Evolutionary conservation across 92 coral and sea anemone species (phyloP).

Genomic region (Chrysogorgia sp.): DNA sequence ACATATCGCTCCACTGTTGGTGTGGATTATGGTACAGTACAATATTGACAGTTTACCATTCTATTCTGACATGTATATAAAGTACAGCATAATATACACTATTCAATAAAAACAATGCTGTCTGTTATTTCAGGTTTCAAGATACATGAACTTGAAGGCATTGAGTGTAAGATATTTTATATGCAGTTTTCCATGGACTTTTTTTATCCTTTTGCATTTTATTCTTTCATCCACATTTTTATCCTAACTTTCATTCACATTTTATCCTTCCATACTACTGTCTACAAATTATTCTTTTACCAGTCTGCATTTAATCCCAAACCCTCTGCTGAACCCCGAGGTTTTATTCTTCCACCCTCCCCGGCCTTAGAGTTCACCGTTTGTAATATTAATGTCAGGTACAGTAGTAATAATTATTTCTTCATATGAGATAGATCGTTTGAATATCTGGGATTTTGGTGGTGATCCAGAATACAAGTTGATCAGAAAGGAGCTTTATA

Average conservation of each 20-base stretch:
- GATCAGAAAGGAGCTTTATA: constrained; percentile 87
- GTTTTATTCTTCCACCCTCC: background rate
- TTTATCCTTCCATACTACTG: background rate
- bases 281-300: too few relatives aligned
- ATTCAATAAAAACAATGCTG: background rate
- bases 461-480: constrained; percentile 89
- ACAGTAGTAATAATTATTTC: background rate
- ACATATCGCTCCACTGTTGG: constrained; percentile 90
- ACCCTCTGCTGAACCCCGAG: background rate
- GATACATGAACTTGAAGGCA: constrained; percentile 82
- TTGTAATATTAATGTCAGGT: background rate
- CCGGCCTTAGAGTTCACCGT: background rate
- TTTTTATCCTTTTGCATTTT: too few relatives aligned
- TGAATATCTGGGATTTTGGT: constrained; percentile 99
- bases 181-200: too few relatives aligned
- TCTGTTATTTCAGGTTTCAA: constrained; percentile 74
- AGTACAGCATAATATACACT: too few relatives aligned
- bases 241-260: background rate
- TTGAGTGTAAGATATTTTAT: constrained; percentile 71
- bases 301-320: too few relatives aligned
- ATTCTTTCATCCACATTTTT: too few relatives aligned
- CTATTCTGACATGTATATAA: background rate
- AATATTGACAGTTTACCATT: background rate
- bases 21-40: constrained; percentile 91
- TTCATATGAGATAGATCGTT: constrained; percentile 63